Evolutionary conservation across 2,113 vertebrate genomes (phyloP).

Genomic region (Rhagologus leucostigma): DNA sequence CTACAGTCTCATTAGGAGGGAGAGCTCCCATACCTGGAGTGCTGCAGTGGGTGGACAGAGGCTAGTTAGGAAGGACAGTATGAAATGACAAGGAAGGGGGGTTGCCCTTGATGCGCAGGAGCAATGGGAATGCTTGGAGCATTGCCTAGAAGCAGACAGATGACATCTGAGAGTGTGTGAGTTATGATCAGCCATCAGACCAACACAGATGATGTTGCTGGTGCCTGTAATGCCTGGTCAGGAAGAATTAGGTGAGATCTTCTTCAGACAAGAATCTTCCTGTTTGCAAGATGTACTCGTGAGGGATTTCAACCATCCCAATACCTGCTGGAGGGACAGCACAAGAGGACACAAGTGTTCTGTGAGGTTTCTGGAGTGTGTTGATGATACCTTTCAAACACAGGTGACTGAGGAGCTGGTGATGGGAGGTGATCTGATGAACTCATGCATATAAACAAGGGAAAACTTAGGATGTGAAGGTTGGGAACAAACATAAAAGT

Average conservation of each 20-base stretch:
- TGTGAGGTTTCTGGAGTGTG: not conserved
- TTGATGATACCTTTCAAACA: not conserved
- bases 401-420: not conserved
- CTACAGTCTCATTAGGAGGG: not conserved
- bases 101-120: not conserved
- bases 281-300: not conserved
- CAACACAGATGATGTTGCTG: rapidly evolving
- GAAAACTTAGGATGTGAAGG: not conserved
- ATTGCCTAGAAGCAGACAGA: not conserved
- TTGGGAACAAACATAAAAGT: not conserved
- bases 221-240: not conserved
- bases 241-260: not conserved
- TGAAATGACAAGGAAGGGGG: rapidly evolving
- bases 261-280: not conserved
- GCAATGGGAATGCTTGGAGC: not conserved
- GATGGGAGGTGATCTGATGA: not conserved
- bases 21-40: not conserved
- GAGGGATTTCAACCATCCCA: not conserved
- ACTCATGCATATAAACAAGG: not conserved
- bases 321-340: not conserved
- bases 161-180: not conserved
- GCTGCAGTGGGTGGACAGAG: not conserved
- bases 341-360: not conserved
- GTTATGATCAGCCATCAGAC: not conserved
- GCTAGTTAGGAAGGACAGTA: not conserved